Base-by-base conservation (phyloP, 2,113 vertebrate species). In the Emydocephalus ijimae region DNA sequence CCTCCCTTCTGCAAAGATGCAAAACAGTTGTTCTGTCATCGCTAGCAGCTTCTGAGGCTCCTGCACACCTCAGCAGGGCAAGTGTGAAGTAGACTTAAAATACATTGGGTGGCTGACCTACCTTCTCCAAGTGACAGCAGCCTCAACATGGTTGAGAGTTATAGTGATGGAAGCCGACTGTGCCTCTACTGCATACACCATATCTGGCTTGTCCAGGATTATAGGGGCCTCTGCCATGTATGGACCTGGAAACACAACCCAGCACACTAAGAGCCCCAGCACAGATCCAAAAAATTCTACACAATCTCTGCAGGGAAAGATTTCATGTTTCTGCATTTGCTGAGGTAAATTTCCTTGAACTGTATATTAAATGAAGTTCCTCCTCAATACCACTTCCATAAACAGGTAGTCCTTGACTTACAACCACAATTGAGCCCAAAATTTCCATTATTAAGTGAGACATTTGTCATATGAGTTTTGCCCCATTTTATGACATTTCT, bases 81-180 rank as follows among this genome's bases (percentile, higher is more conserved):
- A 45, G 12, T 1, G 50, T 52, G 48, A 52, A 87, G 26, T 20
- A 54, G 74, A 81, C 18, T 39, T 88, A 54, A 88, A 88, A 88
- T 29, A 29, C 11, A 89, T 26, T 56, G 21, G 61, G 20, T 18
- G 20, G 48, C 4, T 90, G n/a, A 85, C 95, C 90, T 97, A 99
- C 99, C 98, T 99, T 95, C 98, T 98, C 99, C 99, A 99, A 93
- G 97, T 95, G 94, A 98, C 97, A 0, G 97, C 96, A 81, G 98
- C 98, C 50, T 98, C 98, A 94, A 99, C 99, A 0, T 99, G 98
- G 95, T 99, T 99, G 91, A 99, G 98, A 20, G 98, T 99, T 94
- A 99, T 89, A 0, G 98, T 98, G 94, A 99, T 96, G 18, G 97
- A 98, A 93, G 98, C 96, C 0, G 98, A 97, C 95, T 99, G 98